Percentiles rank a stretch among this genome's conserved stretches.
Evolutionary conservation across 2,888 invertebrate species (phyloP).

Genomic region (Chymomyza fuscimana): DNA sequence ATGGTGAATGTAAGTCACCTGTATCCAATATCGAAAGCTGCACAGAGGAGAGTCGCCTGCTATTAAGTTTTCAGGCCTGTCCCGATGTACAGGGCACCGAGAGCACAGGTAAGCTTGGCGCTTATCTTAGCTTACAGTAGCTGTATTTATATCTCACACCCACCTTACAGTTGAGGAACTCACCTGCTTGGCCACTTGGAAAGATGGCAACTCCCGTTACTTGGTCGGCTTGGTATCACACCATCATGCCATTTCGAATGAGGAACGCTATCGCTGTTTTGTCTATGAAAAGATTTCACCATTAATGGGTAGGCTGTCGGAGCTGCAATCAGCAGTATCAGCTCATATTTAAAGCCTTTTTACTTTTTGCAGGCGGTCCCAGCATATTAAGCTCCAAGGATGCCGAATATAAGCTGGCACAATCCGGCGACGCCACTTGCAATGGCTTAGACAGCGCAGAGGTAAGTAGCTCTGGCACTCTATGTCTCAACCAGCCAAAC

Average conservation of each 20-base stretch:
- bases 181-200: slow-evolving; percentile 95
- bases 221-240: slow-evolving; percentile 94
- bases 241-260: slow-evolving; percentile 93
- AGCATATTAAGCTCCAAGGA: slow-evolving; percentile 79
- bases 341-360: slow-evolving; percentile 26
- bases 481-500: slow-evolving; percentile 13
- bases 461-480: slow-evolving; percentile 77
- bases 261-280: slow-evolving; percentile 96
- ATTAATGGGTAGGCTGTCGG: slow-evolving; percentile 80
- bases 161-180: slow-evolving; percentile 88
- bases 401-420: slow-evolving; percentile 91
- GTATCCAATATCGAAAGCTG: slow-evolving; percentile 96
- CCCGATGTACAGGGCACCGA: slow-evolving; percentile 94
- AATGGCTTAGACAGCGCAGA: slow-evolving; percentile 94
- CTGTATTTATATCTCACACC: neutral
- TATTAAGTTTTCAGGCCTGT: slow-evolving; percentile 96
- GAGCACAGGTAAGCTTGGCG: slow-evolving; percentile 87
- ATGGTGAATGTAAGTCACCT: slow-evolving; percentile 93
- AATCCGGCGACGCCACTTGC: slow-evolving; percentile 95
- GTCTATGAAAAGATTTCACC: slow-evolving; percentile 92
- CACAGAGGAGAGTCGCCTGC: slow-evolving; percentile 93
- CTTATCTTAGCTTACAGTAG: neutral
- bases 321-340: slow-evolving; percentile 36
- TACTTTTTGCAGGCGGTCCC: slow-evolving; percentile 75
- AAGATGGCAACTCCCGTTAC: slow-evolving; percentile 94